These are phyloP conservation scores for Acanthosepion lycidas DNA, from an alignment of 2,888 invertebrate genomes.

Conservation along the genomic window DNA sequence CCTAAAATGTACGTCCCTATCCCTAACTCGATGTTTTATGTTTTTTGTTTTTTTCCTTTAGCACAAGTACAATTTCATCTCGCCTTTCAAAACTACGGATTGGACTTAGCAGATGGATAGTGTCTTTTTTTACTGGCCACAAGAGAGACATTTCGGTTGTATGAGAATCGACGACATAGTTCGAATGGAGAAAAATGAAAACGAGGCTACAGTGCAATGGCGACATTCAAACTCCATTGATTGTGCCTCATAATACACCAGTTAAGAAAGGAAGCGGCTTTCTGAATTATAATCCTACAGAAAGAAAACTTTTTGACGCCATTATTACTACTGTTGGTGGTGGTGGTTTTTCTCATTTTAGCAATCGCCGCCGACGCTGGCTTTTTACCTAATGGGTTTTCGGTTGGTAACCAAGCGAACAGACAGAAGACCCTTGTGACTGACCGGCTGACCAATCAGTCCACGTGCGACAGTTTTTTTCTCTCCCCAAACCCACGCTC, in stretches of 20 bases:
- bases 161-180: neutral
- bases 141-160: neutral
- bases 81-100: neutral
- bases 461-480: neutral
- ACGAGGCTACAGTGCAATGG: neutral
- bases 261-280: neutral
- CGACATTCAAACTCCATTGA: neutral
- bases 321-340: neutral
- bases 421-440: slow-evolving; percentile 8
- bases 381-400: slow-evolving; percentile 33
- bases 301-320: neutral
- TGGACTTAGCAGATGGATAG: no score
- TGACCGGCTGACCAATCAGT: neutral
- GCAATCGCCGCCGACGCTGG: neutral
- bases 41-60: neutral
- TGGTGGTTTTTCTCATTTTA: neutral
- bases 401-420: neutral
- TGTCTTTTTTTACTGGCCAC: neutral
- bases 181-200: neutral
- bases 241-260: neutral
- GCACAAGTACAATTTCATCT: neutral
- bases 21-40: neutral
- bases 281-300: neutral
- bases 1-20: fast-evolving
- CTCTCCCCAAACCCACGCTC: neutral